Evolutionary conservation across 2,797 vertebrate species (phyloP).

Genomic region (Urophycis tenuis): DNA sequence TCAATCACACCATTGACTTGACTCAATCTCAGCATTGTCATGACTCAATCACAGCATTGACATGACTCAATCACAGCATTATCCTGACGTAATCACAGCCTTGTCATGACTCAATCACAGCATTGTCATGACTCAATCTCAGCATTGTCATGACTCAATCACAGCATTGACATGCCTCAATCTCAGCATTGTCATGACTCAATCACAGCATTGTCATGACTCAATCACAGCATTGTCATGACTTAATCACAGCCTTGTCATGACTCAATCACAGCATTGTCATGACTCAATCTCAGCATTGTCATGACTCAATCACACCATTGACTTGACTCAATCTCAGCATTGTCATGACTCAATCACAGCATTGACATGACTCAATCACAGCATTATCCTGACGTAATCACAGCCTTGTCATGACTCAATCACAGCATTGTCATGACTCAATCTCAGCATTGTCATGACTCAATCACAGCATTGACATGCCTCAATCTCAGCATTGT

Average conservation of each 20-base stretch:
- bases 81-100: too few species aligned
- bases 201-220: too few species aligned
- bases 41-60: not conserved
- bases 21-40: not conserved
- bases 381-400: too few species aligned
- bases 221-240: not conserved
- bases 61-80: not conserved
- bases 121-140: too few species aligned
- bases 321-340: not conserved
- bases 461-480: not conserved
- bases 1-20: not conserved
- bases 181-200: not conserved
- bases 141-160: not conserved
- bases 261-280: not conserved
- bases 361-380: not conserved
- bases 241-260: not conserved
- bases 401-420: not conserved
- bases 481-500: not conserved
- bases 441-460: not conserved
- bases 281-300: not conserved
- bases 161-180: too few species aligned
- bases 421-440: too few species aligned
- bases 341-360: too few species aligned
- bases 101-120: not conserved
- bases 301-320: not conserved